These are phyloP conservation scores for Dendroctonus ponderosae DNA, from an alignment of 1,140 invertebrate species.

Conservation along the genomic window DNA sequence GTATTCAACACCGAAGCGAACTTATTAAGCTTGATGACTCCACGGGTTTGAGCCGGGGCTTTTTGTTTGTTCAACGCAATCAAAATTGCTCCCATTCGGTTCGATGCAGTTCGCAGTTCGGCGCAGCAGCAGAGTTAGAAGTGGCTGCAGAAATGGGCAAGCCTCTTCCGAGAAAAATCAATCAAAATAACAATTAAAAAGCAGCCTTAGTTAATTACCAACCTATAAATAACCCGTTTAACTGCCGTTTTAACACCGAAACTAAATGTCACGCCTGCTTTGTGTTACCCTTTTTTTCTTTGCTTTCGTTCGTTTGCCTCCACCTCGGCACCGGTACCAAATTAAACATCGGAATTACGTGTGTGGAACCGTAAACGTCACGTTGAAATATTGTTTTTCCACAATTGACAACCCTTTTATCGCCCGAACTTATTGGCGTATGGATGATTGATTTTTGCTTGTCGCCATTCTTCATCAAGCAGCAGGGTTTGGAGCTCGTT, in stretches of 20 bases:
- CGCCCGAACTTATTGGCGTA: no score
- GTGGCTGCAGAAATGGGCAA: not conserved
- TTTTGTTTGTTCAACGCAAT: constrained; percentile 1
- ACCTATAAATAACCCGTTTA: constrained; percentile 13
- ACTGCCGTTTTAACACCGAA: constrained; percentile 47
- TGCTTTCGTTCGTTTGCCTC: constrained; percentile 8
- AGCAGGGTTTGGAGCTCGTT: no score
- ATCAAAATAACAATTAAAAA: constrained; percentile 42
- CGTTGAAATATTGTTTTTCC: constrained; percentile 24
- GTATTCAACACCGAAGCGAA: not conserved
- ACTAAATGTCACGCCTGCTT: constrained; percentile 47
- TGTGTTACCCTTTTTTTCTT: constrained; percentile 12
- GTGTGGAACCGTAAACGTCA: constrained; percentile 41
- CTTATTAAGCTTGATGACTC: constrained; percentile 1
- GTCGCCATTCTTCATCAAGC: no score
- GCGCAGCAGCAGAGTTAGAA: not conserved
- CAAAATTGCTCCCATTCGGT: not conserved
- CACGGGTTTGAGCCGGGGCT: not conserved
- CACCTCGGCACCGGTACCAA: constrained; percentile 29
- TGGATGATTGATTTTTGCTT: no score
- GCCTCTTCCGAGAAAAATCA: constrained; percentile 38
- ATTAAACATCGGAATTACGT: constrained; percentile 38
- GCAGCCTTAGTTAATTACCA: constrained; percentile 1
- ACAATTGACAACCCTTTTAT: no score
- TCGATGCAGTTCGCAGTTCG: not conserved